Evolutionary conservation across 2,797 vertebrate species (phyloP).

Genomic region (Lagodon rhomboides): DNA sequence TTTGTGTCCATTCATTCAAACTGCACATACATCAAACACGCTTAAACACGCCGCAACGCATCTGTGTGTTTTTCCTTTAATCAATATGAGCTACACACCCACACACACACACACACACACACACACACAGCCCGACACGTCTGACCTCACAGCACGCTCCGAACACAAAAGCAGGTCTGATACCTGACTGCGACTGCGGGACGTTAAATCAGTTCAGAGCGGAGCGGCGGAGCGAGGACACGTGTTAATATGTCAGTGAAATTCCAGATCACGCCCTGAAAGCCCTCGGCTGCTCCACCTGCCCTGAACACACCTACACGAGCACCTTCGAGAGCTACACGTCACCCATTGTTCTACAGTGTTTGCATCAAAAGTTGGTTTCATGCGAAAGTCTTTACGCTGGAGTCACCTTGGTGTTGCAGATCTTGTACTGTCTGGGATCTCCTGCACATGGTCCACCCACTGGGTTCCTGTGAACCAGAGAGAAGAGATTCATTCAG

Average conservation of each 20-base stretch:
- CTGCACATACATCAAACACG: conserved; percentile 17
- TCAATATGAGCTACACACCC: conserved; percentile 26
- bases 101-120: conserved; percentile 24
- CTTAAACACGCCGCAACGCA: conserved; percentile 49
- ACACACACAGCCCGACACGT: neutral
- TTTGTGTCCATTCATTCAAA: conserved; percentile 27
- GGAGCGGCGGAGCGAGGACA: neutral
- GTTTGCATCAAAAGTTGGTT: conserved; percentile 24
- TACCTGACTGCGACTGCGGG: neutral
- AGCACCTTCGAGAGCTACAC: conserved; percentile 48
- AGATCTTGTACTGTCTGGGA: conserved; percentile 89
- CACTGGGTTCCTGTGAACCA: conserved; percentile 80
- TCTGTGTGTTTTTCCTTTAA: conserved; percentile 44
- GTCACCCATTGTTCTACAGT: conserved; percentile 30
- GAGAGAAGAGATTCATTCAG: neutral
- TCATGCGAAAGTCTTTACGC: neutral
- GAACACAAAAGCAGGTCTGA: conserved; percentile 23
- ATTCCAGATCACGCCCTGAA: conserved; percentile 63
- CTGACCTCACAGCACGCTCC: conserved; percentile 27
- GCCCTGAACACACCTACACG: conserved; percentile 34
- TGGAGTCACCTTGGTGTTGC: conserved; percentile 85
- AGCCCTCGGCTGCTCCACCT: conserved; percentile 6
- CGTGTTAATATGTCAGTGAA: conserved; percentile 55
- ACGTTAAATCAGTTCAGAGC: neutral
- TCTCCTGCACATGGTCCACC: conserved; percentile 85